These are phyloP conservation scores for Streblospio benedicti DNA, from an alignment of 1,140 invertebrate genomes.

Conservation along the genomic window DNA sequence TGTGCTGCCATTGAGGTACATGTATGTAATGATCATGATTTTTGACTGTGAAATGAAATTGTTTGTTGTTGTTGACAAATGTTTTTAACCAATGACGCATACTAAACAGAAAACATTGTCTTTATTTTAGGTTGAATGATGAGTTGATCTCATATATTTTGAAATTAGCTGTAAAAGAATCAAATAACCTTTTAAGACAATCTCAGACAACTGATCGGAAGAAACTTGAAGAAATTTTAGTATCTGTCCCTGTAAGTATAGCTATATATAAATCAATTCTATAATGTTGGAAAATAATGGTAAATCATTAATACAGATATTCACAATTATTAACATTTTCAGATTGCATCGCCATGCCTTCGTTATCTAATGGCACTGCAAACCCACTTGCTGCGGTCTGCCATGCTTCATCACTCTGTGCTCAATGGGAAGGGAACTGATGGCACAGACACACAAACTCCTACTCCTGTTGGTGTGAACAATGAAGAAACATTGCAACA, in stretches of 20 bases:
- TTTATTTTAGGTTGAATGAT: conserved; percentile 31
- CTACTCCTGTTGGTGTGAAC: too few relatives aligned
- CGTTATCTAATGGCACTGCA: conserved; percentile 40
- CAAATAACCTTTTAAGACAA: conserved; percentile 29
- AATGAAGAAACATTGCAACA: too few relatives aligned
- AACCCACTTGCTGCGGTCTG: conserved; percentile 33
- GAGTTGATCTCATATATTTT: conserved; percentile 36
- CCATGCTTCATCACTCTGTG: conserved; percentile 27
- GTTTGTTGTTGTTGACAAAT: too few relatives aligned
- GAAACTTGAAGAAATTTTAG: conserved; percentile 32
- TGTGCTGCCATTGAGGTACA: too few relatives aligned
- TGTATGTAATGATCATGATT: too few relatives aligned
- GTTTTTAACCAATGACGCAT: background rate
- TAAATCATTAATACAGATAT: background rate
- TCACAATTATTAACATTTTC: conserved; percentile 10
- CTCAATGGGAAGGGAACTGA: too few relatives aligned
- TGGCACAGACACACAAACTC: too few relatives aligned
- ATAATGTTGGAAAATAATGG: background rate
- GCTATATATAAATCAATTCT: too few relatives aligned
- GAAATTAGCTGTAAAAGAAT: conserved; percentile 41
- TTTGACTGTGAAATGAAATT: conserved; percentile 19
- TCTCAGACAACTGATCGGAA: conserved; percentile 22
- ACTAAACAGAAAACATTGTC: background rate
- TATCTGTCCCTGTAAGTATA: conserved; percentile 35
- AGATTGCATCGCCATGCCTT: conserved; percentile 38